Evolutionary conservation across 2,797 vertebrate genomes (phyloP).

Genomic region (Sphenodon punctatus): DNA sequence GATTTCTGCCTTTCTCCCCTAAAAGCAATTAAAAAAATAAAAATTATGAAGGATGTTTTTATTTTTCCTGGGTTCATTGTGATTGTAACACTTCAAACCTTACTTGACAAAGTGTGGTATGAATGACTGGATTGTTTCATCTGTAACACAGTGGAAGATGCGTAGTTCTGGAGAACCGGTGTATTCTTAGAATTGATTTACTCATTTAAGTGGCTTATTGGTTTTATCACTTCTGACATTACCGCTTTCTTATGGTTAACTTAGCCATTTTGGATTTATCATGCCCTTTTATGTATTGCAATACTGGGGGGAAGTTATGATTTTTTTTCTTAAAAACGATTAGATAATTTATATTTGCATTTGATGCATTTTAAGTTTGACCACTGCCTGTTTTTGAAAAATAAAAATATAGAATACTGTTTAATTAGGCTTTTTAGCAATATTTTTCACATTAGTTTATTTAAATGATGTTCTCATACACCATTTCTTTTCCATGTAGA

Average conservation of each 20-base stretch:
- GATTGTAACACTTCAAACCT: slow-evolving; percentile 69
- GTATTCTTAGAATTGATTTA: slow-evolving; percentile 65
- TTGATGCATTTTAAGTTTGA: slow-evolving; percentile 80
- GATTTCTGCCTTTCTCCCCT: slow-evolving; percentile 63
- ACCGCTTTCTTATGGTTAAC: slow-evolving; percentile 70
- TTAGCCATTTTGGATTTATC: slow-evolving; percentile 71
- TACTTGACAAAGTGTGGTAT: slow-evolving; percentile 69
- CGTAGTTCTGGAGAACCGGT: slow-evolving; percentile 57
- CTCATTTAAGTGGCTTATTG: slow-evolving; percentile 68
- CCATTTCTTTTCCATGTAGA: background rate
- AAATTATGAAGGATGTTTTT: slow-evolving; percentile 56
- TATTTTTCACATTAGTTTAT: slow-evolving; percentile 68
- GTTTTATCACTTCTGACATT: slow-evolving; percentile 64
- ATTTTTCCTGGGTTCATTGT: slow-evolving; percentile 64
- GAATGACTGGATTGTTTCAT: slow-evolving; percentile 71
- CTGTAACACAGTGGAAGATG: slow-evolving; percentile 59
- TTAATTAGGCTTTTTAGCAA: slow-evolving; percentile 74
- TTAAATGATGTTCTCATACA: too few relatives aligned
- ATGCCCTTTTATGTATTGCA: slow-evolving; percentile 75
- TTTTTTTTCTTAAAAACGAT: slow-evolving; percentile 78
- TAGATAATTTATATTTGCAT: slow-evolving; percentile 79
- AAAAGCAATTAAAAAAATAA: slow-evolving; percentile 11
- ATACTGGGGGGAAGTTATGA: slow-evolving; percentile 72
- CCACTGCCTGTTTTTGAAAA: slow-evolving; percentile 78
- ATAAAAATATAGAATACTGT: slow-evolving; percentile 76